These are phyloP conservation scores for Sialis lutaria DNA, from an alignment of 2,888 invertebrate genomes.

Conservation along the genomic window DNA sequence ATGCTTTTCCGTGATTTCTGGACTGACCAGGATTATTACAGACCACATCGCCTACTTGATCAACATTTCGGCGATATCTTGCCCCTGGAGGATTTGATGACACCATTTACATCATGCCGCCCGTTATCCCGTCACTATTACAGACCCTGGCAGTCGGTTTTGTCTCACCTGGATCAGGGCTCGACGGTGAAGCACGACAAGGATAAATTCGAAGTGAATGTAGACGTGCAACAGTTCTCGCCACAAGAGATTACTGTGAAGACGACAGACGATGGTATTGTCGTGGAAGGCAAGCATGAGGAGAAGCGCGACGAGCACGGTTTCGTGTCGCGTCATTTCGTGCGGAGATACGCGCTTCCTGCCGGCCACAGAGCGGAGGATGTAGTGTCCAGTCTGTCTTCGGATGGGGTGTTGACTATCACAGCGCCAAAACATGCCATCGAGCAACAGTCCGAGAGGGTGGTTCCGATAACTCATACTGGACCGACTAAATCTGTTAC, in stretches of 20 bases:
- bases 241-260: constrained; percentile 53
- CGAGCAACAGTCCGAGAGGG: neutral
- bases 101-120: constrained; percentile 21
- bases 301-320: constrained; percentile 61
- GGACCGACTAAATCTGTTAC: constrained; percentile 3
- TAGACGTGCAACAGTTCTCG: constrained; percentile 49
- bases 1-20: constrained; percentile 76
- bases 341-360: constrained; percentile 33
- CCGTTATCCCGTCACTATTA: constrained; percentile 26
- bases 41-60: constrained; percentile 59
- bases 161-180: constrained; percentile 43
- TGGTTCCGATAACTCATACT: constrained; percentile 4
- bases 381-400: constrained; percentile 26
- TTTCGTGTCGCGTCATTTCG: constrained; percentile 53
- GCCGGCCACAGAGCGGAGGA: constrained; percentile 24
- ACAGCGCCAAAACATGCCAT: constrained; percentile 22
- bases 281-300: constrained; percentile 55
- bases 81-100: constrained; percentile 48
- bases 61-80: constrained; percentile 71
- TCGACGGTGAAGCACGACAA: constrained; percentile 50
- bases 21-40: constrained; percentile 46
- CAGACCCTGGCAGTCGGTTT: constrained; percentile 42
- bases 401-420: constrained; percentile 29
- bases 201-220: constrained; percentile 45
- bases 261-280: constrained; percentile 42